Percentiles rank a stretch among this genome's conserved stretches.
Conservation (phyloP, 2,113 vertebrate genomes). For the Solea senegalensis region DNA sequence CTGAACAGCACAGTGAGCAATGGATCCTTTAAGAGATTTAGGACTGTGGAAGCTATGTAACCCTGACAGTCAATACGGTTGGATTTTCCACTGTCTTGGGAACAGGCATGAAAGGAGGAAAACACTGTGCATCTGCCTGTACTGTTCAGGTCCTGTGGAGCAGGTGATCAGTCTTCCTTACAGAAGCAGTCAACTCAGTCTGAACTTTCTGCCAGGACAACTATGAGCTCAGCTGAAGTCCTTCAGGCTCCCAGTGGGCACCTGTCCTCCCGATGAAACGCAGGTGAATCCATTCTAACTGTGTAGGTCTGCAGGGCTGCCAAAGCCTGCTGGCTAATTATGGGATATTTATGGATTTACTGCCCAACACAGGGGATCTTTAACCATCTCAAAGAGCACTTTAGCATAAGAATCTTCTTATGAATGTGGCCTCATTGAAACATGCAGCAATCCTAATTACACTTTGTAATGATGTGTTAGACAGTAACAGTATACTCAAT, state of each 20-base stretch:
- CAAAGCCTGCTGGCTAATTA: conserved; percentile 40
- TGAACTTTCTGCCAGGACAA: conserved; percentile 48
- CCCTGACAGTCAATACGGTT: conserved; percentile 41
- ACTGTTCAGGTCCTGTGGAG: conserved; percentile 24
- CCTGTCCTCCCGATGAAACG: conserved; percentile 26
- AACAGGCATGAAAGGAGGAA: conserved; percentile 21
- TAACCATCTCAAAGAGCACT: conserved; percentile 1
- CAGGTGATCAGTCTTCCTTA: conserved; percentile 47
- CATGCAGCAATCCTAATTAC: conserved; percentile 3
- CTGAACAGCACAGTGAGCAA: conserved; percentile 21
- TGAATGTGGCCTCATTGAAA: conserved; percentile 12
- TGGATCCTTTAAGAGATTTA: conserved; percentile 28
- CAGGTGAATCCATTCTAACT: conserved; percentile 38
- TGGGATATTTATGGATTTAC: conserved; percentile 48
- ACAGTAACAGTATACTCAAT: neutral
- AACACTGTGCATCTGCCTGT: conserved; percentile 19
- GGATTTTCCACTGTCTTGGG: conserved; percentile 18
- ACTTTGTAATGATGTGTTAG: neutral
- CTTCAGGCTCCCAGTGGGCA: conserved; percentile 34
- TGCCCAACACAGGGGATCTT: conserved; percentile 16
- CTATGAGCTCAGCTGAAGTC: conserved; percentile 43
- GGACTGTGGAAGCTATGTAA: conserved; percentile 29
- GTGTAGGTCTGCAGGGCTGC: conserved; percentile 30
- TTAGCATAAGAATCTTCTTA: neutral
- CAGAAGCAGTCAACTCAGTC: conserved; percentile 19